phyloP scores from a whole-genome alignment of 2,797 vertebrate species.

The Graptemys geographica region DNA sequence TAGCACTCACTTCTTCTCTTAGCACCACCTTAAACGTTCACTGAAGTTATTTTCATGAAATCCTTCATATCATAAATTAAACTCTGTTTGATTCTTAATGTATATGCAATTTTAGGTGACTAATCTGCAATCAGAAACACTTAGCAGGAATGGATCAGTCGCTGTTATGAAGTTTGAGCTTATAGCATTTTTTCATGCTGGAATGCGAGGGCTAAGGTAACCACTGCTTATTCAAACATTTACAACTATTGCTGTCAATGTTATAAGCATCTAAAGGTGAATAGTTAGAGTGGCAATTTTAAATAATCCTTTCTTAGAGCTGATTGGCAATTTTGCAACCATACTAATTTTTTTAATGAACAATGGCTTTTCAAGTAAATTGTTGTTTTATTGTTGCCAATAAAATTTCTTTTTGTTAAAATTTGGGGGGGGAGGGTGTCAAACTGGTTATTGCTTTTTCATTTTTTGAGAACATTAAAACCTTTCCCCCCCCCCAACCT shows the following conservation, averaged over 20 bases:
- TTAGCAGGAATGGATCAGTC: neutral
- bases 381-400: neutral
- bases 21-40: neutral
- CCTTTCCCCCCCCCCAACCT: rapidly evolving
- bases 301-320: neutral
- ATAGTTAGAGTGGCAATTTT: neutral
- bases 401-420: neutral
- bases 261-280: conserved; percentile 3
- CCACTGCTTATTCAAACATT: conserved; percentile 65
- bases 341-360: neutral
- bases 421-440: neutral
- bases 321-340: neutral
- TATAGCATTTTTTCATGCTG: conserved; percentile 36
- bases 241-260: conserved; percentile 31
- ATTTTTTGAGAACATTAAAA: neutral
- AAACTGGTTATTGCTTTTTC: neutral
- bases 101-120: conserved; percentile 38
- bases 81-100: conserved; percentile 28
- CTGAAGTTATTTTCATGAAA: neutral
- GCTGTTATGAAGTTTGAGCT: conserved; percentile 46
- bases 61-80: conserved; percentile 17
- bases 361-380: conserved; percentile 36
- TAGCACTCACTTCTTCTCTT: conserved; percentile 8
- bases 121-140: conserved; percentile 53
- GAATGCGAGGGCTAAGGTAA: conserved; percentile 62